phyloP scores from a whole-genome alignment of 2,888 invertebrate species.

The Rhodophaea formosa region DNA sequence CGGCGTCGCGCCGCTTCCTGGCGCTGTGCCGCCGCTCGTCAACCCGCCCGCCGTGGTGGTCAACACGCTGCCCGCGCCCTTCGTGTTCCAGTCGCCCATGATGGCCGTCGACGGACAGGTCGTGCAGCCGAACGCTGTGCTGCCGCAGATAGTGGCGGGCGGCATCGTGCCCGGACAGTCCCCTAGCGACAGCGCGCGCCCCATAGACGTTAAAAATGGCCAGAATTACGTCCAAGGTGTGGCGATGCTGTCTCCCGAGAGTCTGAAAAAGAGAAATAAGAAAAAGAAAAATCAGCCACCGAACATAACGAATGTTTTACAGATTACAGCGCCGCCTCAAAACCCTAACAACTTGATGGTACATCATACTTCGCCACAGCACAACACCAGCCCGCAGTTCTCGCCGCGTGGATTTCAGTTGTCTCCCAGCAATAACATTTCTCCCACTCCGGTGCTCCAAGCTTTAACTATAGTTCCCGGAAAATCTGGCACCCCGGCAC shows the following conservation, averaged over 20 bases:
- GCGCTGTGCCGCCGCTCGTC: constrained; percentile 83
- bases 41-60: constrained; percentile 90
- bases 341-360: constrained; percentile 83
- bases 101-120: constrained; percentile 88
- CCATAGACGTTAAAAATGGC: constrained; percentile 78
- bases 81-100: constrained; percentile 88
- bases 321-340: constrained; percentile 85
- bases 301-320: constrained; percentile 86
- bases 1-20: constrained; percentile 84
- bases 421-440: constrained; percentile 84
- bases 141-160: constrained; percentile 86
- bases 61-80: constrained; percentile 89
- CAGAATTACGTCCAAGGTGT: constrained; percentile 65
- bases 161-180: constrained; percentile 82
- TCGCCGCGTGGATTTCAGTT: constrained; percentile 89
- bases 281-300: constrained; percentile 87
- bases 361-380: constrained; percentile 72
- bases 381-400: constrained; percentile 78
- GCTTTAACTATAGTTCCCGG: constrained; percentile 89
- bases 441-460: constrained; percentile 86
- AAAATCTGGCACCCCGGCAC: constrained; percentile 86
- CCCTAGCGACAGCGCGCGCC: constrained; percentile 70
- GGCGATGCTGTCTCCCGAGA: constrained; percentile 85
- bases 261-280: constrained; percentile 84
- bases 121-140: constrained; percentile 84